These are phyloP conservation scores for Drosophila macrothrix DNA, from an alignment of 2,888 invertebrate species.

Conservation along the genomic window DNA sequence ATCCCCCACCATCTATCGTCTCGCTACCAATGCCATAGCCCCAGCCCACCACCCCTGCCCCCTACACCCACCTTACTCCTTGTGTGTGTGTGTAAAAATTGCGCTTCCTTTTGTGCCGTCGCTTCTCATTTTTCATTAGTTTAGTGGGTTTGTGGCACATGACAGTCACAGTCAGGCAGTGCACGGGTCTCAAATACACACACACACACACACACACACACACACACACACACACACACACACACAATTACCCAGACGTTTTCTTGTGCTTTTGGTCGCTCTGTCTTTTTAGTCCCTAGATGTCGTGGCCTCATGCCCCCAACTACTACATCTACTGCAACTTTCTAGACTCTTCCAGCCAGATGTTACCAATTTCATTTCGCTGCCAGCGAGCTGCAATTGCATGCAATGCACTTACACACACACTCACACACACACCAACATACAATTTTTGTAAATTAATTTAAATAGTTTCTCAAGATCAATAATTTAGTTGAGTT, in stretches of 20 bases:
- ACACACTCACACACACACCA: neutral
- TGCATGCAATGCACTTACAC: conserved; percentile 25
- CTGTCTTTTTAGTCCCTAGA: conserved; percentile 44
- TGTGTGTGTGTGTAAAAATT: conserved; percentile 65
- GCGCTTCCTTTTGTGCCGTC: conserved; percentile 80
- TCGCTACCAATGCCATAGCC: neutral
- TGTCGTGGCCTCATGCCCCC: conserved; percentile 61
- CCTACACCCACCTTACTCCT: conserved; percentile 6
- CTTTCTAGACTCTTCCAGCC: conserved; percentile 41
- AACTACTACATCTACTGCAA: conserved; percentile 8
- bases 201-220: neutral
- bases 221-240: conserved; percentile 16
- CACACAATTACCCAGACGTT: conserved; percentile 48
- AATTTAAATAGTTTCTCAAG: conserved; percentile 15
- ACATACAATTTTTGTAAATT: conserved; percentile 4
- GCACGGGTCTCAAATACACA: conserved; percentile 54
- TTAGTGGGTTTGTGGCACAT: conserved; percentile 84
- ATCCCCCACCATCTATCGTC: neutral
- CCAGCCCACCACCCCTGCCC: neutral
- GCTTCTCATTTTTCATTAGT: conserved; percentile 82
- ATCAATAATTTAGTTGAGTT: conserved; percentile 11
- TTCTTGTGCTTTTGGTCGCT: conserved; percentile 45
- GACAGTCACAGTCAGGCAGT: conserved; percentile 82
- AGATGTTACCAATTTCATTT: conserved; percentile 47
- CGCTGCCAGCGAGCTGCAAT: conserved; percentile 18